These are phyloP conservation scores for Natator depressus DNA, from an alignment of 2,113 vertebrate species.

Conservation along the genomic window DNA sequence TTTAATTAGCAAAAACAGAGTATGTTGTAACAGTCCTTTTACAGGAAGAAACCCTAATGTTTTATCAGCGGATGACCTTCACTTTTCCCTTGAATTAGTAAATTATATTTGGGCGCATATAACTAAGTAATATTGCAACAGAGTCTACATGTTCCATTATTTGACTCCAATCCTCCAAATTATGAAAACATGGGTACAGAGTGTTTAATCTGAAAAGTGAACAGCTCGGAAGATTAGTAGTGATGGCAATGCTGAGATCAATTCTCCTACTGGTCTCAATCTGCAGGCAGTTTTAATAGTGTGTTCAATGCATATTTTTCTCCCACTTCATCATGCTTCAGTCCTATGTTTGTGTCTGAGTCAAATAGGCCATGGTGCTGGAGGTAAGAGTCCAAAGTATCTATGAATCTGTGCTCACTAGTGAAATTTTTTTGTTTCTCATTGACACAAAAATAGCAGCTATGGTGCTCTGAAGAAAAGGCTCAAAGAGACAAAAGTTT, in stretches of 20 bases:
- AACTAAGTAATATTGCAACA: neutral
- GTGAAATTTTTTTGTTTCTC: conserved; percentile 13
- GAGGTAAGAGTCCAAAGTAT: neutral
- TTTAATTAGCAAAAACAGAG: neutral
- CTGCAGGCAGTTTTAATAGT: neutral
- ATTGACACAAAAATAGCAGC: conserved; percentile 35
- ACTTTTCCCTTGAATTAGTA: neutral
- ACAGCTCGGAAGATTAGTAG: neutral
- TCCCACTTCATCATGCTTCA: neutral
- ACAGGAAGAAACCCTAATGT: neutral
- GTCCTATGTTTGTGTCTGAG: neutral
- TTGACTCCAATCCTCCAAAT: neutral
- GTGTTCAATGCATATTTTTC: neutral
- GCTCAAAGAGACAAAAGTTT: conserved; percentile 51
- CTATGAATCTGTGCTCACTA: neutral
- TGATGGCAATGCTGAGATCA: neutral
- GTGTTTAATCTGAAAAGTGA: neutral
- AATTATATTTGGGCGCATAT: neutral
- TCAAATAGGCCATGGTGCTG: accelerated
- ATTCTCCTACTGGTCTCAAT: neutral
- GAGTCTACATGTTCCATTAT: neutral
- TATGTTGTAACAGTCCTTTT: neutral
- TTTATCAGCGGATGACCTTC: neutral
- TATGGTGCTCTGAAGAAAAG: conserved; percentile 10
- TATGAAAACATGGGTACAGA: neutral